Conservation (phyloP, 37 sponge, comb jelly and placozoan genomes). For the Eunapius fragilis region DNA sequence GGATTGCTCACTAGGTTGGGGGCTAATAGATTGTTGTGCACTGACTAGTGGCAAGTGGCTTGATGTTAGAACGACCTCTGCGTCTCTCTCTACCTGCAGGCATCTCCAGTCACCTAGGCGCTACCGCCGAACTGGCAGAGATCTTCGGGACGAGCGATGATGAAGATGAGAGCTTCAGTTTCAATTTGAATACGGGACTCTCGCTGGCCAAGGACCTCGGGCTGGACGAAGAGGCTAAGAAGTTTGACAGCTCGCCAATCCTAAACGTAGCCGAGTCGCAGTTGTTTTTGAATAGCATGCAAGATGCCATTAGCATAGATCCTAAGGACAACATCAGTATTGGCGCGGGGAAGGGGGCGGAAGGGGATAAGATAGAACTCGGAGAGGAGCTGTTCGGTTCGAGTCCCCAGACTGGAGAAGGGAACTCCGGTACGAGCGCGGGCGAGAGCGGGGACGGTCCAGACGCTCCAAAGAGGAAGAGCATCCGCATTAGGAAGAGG, state of each 20-base stretch:
- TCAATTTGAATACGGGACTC: slow-evolving; percentile 16
- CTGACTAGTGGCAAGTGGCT: no score
- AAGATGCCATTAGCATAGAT: neutral
- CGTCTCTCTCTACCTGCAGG: neutral
- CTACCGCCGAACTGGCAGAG: slow-evolving; percentile 56
- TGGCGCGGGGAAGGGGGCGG: no score
- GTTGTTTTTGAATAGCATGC: slow-evolving; percentile 7
- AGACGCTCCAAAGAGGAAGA: neutral
- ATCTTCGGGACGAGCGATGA: slow-evolving; percentile 77
- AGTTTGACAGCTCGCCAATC: slow-evolving; percentile 1
- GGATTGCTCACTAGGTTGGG: no score
- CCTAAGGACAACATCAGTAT: no score
- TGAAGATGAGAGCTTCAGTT: slow-evolving; percentile 53
- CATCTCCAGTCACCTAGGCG: neutral
- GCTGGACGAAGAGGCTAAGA: neutral
- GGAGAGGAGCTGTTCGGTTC: no score
- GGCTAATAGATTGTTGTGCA: no score
- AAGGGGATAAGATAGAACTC: no score
- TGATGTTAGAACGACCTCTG: no score
- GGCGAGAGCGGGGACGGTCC: neutral
- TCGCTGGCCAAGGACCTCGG: slow-evolving; percentile 10
- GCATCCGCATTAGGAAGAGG: neutral
- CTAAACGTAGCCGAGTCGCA: neutral
- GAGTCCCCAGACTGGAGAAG: neutral
- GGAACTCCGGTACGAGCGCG: neutral